Base-by-base conservation (phyloP, 2,797 vertebrate genomes). In the Oryzias dopingdopingensis region DNA sequence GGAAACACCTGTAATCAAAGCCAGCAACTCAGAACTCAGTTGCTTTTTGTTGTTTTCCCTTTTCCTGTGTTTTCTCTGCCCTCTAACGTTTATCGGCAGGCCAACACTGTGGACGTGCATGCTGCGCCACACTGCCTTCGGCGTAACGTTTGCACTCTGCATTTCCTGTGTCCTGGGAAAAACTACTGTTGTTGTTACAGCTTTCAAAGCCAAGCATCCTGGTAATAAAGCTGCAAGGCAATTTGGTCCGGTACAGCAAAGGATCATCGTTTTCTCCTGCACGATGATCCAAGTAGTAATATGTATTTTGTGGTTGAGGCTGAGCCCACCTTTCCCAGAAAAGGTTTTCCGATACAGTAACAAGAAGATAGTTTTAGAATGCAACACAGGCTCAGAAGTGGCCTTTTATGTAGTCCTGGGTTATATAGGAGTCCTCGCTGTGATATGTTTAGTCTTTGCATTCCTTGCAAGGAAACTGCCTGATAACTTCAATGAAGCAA, bases 401-500 rank as follows among this genome's bases (percentile, higher is more conserved):
- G 90, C 86, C 2, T 93, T 91, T 78, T 92, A 83, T 18, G 72
- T 74, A 6, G 89, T 91, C n/a, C 56, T 93, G 24, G 89, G 88
- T 1, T 91, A 93, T 54, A 90, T 92, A 15, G 90, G 90, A 0
- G 15, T 92, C 59, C 84, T 93, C 7, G 81, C 91, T 13, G 5
- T 81, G 3, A 55, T 84, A 8, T 90, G 91, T 67, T 76, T 90
- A 26, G 48, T 88, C 12, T 49, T 92, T 32, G 92, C 91, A 14
- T 93, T 93, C 82, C 73, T 92, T 29, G 88, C 80, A 8, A 84
- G 91, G 40, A 91, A 92, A 55, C 51, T 92, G 41, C 92, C 90
- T 1, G 87, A 91, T 70, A 91, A 92, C 52, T 92, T 91, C 56
- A 91, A 92, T 42, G 90, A 92, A 61, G 90, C 91, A 18, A 92